Conservation (phyloP, 2,888 invertebrate genomes). For the Eilema griseolum region DNA sequence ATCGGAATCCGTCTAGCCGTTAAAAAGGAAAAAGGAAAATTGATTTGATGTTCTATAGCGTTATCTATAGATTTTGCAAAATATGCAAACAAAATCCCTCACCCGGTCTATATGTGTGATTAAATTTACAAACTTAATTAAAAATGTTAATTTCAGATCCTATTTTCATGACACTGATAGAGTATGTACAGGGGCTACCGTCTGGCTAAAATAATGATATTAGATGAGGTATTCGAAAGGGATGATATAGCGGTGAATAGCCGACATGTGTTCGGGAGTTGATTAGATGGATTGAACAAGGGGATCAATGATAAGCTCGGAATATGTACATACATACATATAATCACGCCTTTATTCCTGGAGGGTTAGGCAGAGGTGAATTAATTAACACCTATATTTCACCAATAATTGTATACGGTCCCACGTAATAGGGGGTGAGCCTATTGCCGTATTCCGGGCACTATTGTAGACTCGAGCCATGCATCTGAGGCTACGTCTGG, state of each 20-base stretch:
- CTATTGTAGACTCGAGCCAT: too few relatives aligned
- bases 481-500: too few relatives aligned
- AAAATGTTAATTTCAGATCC: background rate
- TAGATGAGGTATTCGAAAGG: background rate
- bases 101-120: background rate
- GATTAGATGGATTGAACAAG: background rate
- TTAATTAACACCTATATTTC: too few relatives aligned
- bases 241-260: background rate
- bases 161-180: constrained; percentile 4
- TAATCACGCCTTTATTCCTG: too few relatives aligned
- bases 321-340: background rate
- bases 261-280: background rate
- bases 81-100: background rate
- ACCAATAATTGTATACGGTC: too few relatives aligned
- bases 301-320: background rate
- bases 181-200: background rate
- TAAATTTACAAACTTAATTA: background rate
- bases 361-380: too few relatives aligned
- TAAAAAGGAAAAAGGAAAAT: background rate
- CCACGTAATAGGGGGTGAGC: too few relatives aligned
- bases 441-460: too few relatives aligned
- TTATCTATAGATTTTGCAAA: too few relatives aligned
- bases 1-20: too few relatives aligned
- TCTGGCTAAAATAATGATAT: background rate
- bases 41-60: background rate